Evolutionary conservation across 2,888 invertebrate genomes (phyloP).

Genomic region (Stenodema calcarata): DNA sequence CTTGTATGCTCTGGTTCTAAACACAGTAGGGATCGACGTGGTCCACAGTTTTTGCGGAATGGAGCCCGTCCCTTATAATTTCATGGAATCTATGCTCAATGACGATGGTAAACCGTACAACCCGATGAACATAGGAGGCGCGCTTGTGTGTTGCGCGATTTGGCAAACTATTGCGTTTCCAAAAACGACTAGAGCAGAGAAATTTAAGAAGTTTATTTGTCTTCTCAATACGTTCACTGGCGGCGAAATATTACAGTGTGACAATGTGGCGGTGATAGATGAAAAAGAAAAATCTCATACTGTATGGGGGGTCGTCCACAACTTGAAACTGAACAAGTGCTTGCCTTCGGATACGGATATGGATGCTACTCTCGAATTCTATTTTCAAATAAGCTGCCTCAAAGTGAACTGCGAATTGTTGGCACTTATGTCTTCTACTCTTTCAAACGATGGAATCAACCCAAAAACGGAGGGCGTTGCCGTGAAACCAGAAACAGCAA

Average conservation of each 20-base stretch:
- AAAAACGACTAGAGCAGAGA: not conserved
- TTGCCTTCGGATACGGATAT: conserved; percentile 10
- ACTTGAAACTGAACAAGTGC: not conserved
- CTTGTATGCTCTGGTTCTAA: conserved; percentile 1
- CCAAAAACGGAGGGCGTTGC: conserved; percentile 8
- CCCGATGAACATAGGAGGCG: conserved; percentile 40
- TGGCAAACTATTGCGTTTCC: conserved; percentile 27
- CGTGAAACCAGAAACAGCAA: not conserved
- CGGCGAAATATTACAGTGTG: not conserved
- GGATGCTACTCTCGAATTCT: conserved; percentile 9
- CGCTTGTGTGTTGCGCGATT: conserved; percentile 36
- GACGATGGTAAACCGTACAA: conserved; percentile 45
- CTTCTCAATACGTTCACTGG: not conserved
- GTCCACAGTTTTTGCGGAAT: conserved; percentile 23
- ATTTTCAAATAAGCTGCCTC: conserved; percentile 26
- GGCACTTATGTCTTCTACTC: conserved; percentile 35
- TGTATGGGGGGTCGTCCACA: not conserved
- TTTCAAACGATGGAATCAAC: conserved; percentile 46
- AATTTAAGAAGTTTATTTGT: conserved; percentile 25
- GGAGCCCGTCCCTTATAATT: conserved; percentile 17
- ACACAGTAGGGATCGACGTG: not conserved
- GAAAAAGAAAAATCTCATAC: conserved; percentile 21
- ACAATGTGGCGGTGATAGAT: conserved; percentile 25
- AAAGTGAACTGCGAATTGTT: conserved; percentile 17
- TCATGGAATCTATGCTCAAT: not conserved